These are phyloP conservation scores for Neolamprologus kungweensis DNA, from an alignment of 2,113 vertebrate species.

Conservation along the genomic window DNA sequence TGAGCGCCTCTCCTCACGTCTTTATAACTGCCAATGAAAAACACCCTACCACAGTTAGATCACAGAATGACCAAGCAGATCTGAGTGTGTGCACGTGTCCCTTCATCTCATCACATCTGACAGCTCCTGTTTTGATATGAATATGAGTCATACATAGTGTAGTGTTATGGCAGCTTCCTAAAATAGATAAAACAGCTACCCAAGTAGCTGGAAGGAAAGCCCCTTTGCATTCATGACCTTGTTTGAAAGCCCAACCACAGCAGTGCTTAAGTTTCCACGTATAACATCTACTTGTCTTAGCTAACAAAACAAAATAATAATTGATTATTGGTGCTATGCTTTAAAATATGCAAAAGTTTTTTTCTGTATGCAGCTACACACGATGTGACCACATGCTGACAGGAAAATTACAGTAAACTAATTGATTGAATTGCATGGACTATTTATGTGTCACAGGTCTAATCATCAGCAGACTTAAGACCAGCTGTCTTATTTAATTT, in stretches of 20 bases:
- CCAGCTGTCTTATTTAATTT: background rate
- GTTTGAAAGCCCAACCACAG: background rate
- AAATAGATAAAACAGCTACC: background rate
- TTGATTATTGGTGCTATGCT: background rate
- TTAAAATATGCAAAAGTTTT: background rate
- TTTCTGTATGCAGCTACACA: background rate
- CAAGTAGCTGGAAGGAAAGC: background rate
- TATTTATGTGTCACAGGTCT: background rate
- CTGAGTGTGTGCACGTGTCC: fast-evolving
- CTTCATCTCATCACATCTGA: fast-evolving
- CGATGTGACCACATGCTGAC: fast-evolving
- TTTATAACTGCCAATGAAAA: background rate
- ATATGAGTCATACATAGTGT: background rate
- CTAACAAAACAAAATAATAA: background rate
- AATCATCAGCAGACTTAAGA: background rate
- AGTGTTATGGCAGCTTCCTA: background rate
- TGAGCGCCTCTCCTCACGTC: fast-evolving
- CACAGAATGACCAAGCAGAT: background rate
- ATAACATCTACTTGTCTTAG: background rate
- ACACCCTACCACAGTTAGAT: background rate
- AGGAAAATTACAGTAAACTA: background rate
- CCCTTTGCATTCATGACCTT: background rate
- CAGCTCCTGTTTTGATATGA: background rate
- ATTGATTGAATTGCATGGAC: fast-evolving
- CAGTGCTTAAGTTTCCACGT: background rate